These are phyloP conservation scores for Listronotus bonariensis DNA, from an alignment of 1,140 invertebrate species.

Conservation along the genomic window DNA sequence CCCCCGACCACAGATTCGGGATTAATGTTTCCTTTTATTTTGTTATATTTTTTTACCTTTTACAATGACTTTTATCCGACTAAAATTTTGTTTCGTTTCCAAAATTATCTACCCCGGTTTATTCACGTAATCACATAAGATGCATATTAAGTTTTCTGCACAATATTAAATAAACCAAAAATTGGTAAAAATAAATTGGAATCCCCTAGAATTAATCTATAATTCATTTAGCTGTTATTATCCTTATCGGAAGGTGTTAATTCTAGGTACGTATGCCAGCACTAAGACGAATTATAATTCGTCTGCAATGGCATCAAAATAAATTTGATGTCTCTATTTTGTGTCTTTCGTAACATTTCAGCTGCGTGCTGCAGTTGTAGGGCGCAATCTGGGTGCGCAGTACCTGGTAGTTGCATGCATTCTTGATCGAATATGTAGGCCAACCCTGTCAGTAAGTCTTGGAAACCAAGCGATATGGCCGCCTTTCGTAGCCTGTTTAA, in stretches of 20 bases:
- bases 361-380: slow-evolving; percentile 90
- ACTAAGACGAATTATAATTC: slow-evolving; percentile 47
- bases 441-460: slow-evolving; percentile 75
- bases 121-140: too few species aligned
- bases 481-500: slow-evolving; percentile 87
- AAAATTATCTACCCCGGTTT: too few species aligned
- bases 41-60: too few species aligned
- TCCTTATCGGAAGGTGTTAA: background rate
- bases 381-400: slow-evolving; percentile 84
- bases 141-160: too few species aligned
- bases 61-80: too few species aligned
- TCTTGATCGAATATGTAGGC: slow-evolving; percentile 87
- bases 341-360: slow-evolving; percentile 67
- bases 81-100: too few species aligned
- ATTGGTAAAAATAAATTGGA: background rate
- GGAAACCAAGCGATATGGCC: slow-evolving; percentile 87
- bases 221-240: background rate
- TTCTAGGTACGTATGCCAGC: slow-evolving; percentile 4
- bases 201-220: background rate
- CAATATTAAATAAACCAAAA: background rate
- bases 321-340: slow-evolving; percentile 66
- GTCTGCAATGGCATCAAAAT: slow-evolving; percentile 69
- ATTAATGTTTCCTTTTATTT: too few species aligned
- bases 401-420: slow-evolving; percentile 76
- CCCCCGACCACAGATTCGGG: too few species aligned